Evolutionary conservation across 2,888 invertebrate species (phyloP), one percentile per base, ranked within the genome.

Genomic region (Nipponacmea schrenckii): DNA sequence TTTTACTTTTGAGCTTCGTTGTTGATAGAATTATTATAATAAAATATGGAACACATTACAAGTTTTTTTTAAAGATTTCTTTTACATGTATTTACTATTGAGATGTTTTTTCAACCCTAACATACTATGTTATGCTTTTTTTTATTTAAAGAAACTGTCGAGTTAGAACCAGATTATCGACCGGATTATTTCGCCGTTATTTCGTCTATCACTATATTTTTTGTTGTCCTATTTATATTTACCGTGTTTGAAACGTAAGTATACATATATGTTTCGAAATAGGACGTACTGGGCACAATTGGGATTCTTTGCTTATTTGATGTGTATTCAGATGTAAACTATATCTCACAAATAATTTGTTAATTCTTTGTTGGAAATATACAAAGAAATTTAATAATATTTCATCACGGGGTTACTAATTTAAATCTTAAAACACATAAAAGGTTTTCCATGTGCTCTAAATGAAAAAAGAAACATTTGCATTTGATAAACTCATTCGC

Each of bases 181-280:
- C 82, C 81, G 8, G 84, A 86, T 67, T 79, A 77, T 39, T 62
- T 76, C 5, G 85, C 83, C 1, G 81, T 85, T 8, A 26, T 78
- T 2, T 71, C 79, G 10, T 77, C 78, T 24, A 81, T 85, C 8
- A 48, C 78, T 24, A 68, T 88, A 1, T 87, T 89, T 77, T 89
- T 89, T 78, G 83, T 85, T 46, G 85, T 87, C 39, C 82, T 89
- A 67, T 89, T 89, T 76, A 82, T 88, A 45, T 87, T 89, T 74
- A 85, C 88, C 15, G 85, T 89, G 20, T 83, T 86, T 75, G 89
- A 89, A 83, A 89, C 89, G 89, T 88, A 79, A 83, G 86, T 81
- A 67, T n/a, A 46, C 8, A 12, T 65, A 62, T 67, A 15, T 1
- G 8, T 15, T 26, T 15, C 10, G 56, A 5, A n/a, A n/a, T n/a